A percentile compares a stretch with the other conserved stretches of the same genome.
These are phyloP conservation scores for Speoplatyrhinus poulsoni DNA, from an alignment of 2,113 vertebrate genomes.

Conservation along the genomic window DNA sequence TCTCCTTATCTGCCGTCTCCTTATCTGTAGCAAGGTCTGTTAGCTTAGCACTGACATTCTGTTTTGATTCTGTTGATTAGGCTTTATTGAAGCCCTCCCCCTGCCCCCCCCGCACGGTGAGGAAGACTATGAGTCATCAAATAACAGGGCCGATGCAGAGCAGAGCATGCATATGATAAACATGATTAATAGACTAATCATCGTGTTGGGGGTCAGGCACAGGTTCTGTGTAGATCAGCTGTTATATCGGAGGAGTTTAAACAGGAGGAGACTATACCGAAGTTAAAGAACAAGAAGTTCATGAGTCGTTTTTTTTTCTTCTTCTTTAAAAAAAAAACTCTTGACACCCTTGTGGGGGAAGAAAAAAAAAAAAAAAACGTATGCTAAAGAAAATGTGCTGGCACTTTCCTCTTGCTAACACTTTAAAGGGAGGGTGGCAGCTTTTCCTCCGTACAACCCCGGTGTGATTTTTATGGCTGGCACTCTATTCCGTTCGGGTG, in stretches of 20 bases:
- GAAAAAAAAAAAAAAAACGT: too few relatives aligned
- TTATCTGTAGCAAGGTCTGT: too few relatives aligned
- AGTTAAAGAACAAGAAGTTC: conserved; percentile 25
- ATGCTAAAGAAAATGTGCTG: too few relatives aligned
- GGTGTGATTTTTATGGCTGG: neutral
- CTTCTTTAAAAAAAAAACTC: too few relatives aligned
- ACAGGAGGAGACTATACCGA: conserved; percentile 13
- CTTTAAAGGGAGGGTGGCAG: too few relatives aligned
- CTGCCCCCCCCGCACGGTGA: too few relatives aligned
- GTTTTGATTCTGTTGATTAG: conserved; percentile 69
- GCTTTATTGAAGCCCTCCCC: conserved; percentile 47
- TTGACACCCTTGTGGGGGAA: too few relatives aligned
- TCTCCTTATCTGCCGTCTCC: conserved; percentile 45
- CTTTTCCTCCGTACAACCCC: neutral
- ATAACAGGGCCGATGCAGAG: too few relatives aligned
- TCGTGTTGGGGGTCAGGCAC: conserved; percentile 40
- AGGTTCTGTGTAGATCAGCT: conserved; percentile 13
- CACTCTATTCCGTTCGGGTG: neutral
- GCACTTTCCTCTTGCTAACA: too few relatives aligned
- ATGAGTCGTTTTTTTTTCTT: too few relatives aligned
- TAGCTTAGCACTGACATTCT: conserved; percentile 57
- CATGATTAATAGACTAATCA: conserved; percentile 45
- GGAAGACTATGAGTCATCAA: too few relatives aligned
- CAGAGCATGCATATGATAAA: conserved; percentile 41
- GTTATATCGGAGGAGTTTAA: conserved; percentile 18